Evolutionary conservation across 2,888 invertebrate genomes (phyloP).

Genomic region (Hetaerina titia): DNA sequence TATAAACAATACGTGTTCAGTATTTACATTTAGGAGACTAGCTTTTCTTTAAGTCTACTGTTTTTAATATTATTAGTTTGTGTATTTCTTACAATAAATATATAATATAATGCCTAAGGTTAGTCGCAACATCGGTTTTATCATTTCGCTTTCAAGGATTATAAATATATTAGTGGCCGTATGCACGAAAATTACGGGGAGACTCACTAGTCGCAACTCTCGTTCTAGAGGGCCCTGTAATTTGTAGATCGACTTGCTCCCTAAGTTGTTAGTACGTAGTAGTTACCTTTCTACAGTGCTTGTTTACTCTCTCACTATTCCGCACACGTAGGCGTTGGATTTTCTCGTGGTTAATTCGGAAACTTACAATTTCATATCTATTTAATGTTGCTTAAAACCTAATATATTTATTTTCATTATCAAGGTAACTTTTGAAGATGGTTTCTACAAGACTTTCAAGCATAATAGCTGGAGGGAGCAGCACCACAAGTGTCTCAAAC

Average conservation of each 20-base stretch:
- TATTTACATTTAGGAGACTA: constrained; percentile 44
- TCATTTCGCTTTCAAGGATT: not conserved
- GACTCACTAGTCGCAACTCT: no score
- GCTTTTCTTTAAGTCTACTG: not conserved
- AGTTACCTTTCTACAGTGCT: not conserved
- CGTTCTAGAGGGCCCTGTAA: no score
- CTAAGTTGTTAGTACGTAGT: not conserved
- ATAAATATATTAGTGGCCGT: not conserved
- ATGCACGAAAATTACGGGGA: not conserved
- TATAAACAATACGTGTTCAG: constrained; percentile 35
- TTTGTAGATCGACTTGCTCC: not conserved
- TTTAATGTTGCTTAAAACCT: not conserved
- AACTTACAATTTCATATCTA: not conserved
- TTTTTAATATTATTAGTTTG: not conserved
- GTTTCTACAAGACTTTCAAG: constrained; percentile 62
- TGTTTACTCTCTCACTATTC: not conserved
- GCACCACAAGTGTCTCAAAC: constrained; percentile 45
- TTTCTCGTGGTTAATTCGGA: not conserved
- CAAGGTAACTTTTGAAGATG: constrained; percentile 27
- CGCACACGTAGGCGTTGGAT: not conserved
- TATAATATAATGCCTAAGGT: not conserved
- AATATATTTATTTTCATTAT: not conserved
- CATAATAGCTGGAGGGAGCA: constrained; percentile 61
- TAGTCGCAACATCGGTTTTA: not conserved
- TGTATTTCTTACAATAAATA: not conserved